Percentiles rank a stretch among this genome's conserved stretches.
These are phyloP conservation scores for Psophia crepitans DNA, from an alignment of 2,113 vertebrate genomes.

Conservation along the genomic window DNA sequence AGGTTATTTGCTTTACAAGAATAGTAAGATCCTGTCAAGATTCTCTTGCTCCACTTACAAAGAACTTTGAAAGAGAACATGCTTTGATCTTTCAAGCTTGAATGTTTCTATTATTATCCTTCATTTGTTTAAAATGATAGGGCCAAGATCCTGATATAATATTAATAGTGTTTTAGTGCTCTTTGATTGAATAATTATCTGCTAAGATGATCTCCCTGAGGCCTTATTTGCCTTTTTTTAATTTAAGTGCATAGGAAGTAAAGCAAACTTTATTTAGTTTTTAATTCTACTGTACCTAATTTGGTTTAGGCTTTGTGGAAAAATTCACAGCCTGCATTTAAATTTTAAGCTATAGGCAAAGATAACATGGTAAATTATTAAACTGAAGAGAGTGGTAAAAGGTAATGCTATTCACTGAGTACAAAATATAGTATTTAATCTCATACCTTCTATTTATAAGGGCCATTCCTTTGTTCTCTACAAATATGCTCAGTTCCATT, in stretches of 20 bases:
- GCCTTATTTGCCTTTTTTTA: neutral
- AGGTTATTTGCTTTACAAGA: slow-evolving; percentile 13
- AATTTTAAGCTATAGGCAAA: neutral
- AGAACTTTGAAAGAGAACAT: neutral
- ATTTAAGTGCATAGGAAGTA: neutral
- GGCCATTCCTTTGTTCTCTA: neutral
- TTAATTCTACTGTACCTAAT: neutral
- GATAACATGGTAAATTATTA: neutral
- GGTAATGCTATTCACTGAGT: neutral
- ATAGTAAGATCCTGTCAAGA: neutral
- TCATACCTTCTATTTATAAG: neutral
- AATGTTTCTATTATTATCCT: neutral
- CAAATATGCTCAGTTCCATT: neutral
- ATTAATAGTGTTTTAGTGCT: neutral
- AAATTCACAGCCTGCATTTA: neutral
- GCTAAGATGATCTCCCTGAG: neutral
- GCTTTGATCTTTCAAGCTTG: neutral
- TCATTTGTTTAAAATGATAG: neutral
- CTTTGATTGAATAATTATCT: neutral
- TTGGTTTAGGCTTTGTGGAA: neutral
- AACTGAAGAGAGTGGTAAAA: neutral
- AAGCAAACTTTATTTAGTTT: slow-evolving; percentile 9
- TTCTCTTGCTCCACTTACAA: neutral
- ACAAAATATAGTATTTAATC: neutral
- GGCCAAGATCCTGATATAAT: neutral